phyloP scores from a whole-genome alignment of 2,113 vertebrate genomes.

The Peromyscus polionotus region DNA sequence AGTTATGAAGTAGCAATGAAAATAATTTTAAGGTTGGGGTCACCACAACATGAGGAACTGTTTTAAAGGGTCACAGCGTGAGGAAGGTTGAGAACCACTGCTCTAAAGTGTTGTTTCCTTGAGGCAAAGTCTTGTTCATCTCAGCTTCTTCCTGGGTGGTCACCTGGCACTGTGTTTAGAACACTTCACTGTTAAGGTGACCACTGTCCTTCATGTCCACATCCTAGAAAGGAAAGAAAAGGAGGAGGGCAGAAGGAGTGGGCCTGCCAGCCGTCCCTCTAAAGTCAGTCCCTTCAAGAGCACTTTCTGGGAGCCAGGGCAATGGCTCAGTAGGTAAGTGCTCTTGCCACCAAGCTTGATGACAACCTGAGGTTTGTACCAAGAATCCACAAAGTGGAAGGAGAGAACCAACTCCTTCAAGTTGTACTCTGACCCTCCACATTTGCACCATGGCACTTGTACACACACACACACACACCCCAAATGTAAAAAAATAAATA shows the following conservation, averaged over 20 bases:
- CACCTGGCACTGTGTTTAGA: background rate
- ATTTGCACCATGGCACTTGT: background rate
- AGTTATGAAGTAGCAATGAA: background rate
- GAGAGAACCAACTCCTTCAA: background rate
- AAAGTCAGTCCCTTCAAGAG: background rate
- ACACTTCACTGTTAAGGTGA: background rate
- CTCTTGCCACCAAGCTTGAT: background rate
- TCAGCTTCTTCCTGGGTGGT: background rate
- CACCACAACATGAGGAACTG: background rate
- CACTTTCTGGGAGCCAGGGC: background rate
- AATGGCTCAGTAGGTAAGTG: background rate
- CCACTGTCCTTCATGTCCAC: background rate
- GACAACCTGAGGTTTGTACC: background rate
- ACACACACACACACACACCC: background rate
- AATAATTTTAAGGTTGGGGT: background rate
- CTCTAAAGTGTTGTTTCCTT: background rate
- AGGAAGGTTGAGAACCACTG: background rate
- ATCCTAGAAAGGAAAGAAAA: conserved; percentile 13
- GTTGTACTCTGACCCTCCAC: background rate
- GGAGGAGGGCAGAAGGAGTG: background rate
- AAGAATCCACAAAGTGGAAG: background rate
- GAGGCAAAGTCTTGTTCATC: background rate
- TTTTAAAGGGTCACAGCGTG: too few species aligned
- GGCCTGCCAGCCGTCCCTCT: background rate
- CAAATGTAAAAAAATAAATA: background rate